Conservation (phyloP, 2,888 invertebrate species). For the Noctua janthina region DNA sequence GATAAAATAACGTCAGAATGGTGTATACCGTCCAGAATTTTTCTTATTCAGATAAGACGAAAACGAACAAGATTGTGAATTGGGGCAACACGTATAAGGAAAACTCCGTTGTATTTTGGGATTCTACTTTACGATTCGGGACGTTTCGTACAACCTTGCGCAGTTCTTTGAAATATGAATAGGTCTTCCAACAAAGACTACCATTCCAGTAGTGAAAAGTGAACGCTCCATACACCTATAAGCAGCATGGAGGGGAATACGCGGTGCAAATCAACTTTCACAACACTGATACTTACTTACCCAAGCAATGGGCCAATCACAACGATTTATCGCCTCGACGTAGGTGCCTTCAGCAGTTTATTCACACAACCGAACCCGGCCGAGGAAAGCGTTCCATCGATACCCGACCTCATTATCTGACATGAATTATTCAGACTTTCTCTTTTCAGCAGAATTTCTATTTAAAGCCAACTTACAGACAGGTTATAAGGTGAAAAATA, state of each 20-base stretch:
- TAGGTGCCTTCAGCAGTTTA: constrained; percentile 71
- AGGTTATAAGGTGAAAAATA: constrained; percentile 35
- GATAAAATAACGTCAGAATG: constrained; percentile 59
- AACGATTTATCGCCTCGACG: constrained; percentile 66
- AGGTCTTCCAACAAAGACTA: constrained; percentile 26
- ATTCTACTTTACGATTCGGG: constrained; percentile 7
- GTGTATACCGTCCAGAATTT: constrained; percentile 58
- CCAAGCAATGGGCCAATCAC: constrained; percentile 72
- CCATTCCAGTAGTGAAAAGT: constrained; percentile 69
- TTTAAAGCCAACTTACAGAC: constrained; percentile 38
- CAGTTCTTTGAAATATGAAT: constrained; percentile 17
- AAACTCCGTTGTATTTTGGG: constrained; percentile 36
- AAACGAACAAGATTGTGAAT: constrained; percentile 32
- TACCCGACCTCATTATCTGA: constrained; percentile 75
- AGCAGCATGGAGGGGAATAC: constrained; percentile 69
- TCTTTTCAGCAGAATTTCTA: constrained; percentile 48
- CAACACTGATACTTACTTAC: constrained; percentile 75
- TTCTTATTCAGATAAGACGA: constrained; percentile 49
- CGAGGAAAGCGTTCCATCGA: constrained; percentile 72
- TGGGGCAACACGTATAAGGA: constrained; percentile 29
- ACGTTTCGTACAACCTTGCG: constrained; percentile 4
- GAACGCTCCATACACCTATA: constrained; percentile 66
- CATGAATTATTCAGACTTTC: constrained; percentile 81
- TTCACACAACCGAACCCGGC: constrained; percentile 74
- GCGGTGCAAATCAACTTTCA: constrained; percentile 85